phyloP scores from a whole-genome alignment of 30 jellyfish, hydroid and myxozoan genomes.

The Aurelia aurita region DNA sequence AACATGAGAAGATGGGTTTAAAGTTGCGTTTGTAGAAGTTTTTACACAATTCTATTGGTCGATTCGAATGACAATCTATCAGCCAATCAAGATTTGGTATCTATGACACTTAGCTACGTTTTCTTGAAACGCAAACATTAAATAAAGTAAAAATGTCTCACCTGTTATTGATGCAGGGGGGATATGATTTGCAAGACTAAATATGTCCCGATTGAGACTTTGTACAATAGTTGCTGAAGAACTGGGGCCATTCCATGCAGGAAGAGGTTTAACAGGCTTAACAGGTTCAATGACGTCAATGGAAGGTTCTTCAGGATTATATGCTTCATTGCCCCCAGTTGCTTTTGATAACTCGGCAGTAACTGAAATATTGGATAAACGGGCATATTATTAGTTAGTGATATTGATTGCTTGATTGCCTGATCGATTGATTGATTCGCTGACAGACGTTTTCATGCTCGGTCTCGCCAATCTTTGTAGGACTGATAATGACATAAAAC shows the following conservation, averaged over 20 bases:
- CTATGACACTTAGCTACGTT: too few species aligned
- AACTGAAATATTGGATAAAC: too few species aligned
- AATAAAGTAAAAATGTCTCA: neutral
- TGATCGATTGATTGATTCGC: too few species aligned
- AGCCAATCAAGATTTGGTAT: too few species aligned
- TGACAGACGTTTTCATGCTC: neutral
- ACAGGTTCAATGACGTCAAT: conserved; percentile 73
- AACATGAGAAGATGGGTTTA: too few species aligned
- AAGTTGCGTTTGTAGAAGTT: too few species aligned
- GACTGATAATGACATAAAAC: neutral
- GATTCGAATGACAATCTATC: too few species aligned
- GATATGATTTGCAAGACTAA: conserved; percentile 18
- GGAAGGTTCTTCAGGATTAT: conserved; percentile 98
- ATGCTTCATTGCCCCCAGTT: conserved; percentile 84
- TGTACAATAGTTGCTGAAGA: conserved; percentile 39
- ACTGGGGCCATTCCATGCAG: conserved; percentile 40
- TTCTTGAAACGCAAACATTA: too few species aligned
- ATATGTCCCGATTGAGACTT: conserved; percentile 28
- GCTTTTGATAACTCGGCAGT: neutral
- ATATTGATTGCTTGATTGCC: too few species aligned
- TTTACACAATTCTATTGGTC: too few species aligned
- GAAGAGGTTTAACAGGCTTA: conserved; percentile 69
- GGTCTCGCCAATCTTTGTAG: neutral
- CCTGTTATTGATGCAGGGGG: conserved; percentile 81
- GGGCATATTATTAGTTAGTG: too few species aligned